Evolutionary conservation across 2,888 invertebrate species (phyloP), one percentile per base, ranked within the genome.

Genomic region (Hypsopygia costalis): DNA sequence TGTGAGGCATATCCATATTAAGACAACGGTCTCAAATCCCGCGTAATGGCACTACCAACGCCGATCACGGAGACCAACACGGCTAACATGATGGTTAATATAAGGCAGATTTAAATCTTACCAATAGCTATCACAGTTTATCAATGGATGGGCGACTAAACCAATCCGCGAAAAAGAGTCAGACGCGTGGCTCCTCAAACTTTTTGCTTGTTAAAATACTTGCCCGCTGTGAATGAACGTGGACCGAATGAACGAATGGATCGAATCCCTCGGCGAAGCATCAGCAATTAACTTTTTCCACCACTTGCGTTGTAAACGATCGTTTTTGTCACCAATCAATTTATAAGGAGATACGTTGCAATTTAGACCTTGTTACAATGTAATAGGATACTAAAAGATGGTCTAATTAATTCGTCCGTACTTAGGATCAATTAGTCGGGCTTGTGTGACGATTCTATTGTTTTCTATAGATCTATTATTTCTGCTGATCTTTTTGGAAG

Each of bases 121-220:
- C n/a, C n/a, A n/a, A n/a, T n/a, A n/a, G n/a, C n/a, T n/a, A n/a
- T n/a, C n/a, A n/a, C n/a, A n/a, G n/a, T n/a, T n/a, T 16, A 11
- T 22, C 21, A 44, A 39, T 58, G 57, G 60, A 52, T 63, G 58
- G 42, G 3, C 1, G 40, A 41, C 50, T 51, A 54, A 44, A 43
- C 46, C 55, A 51, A 56, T 55, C 42, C 57, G 50, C 46, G 49
- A 50, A 43, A 43, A 41, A 40, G 34, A 16, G 16, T 16, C 49
- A 37, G 63, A 57, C 68, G 69, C 69, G 72, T 68, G 70, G 48
- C 54, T 47, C 33, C 36, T 49, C 52, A 43, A 53, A 67, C 53
- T 74, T 76, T 75, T 76, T 76, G 75, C 75, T 76, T 75, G 75
- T 76, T 75, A 76, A 75, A 76, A 76, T 76, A 71, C 69, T 60